Conservation (phyloP, 2,888 invertebrate species). For the Bombylius discolor region DNA sequence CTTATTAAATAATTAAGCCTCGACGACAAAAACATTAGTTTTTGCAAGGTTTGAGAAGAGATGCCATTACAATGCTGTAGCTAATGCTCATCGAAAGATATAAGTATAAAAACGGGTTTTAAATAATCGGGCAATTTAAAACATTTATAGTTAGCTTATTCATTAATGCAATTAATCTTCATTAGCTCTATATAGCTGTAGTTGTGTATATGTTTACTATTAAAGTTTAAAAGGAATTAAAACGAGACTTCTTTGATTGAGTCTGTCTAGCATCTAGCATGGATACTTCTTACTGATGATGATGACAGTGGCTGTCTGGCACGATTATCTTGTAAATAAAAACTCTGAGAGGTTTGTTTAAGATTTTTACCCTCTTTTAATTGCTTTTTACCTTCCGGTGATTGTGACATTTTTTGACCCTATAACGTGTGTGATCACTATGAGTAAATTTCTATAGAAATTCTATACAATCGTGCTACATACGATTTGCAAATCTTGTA, state of each 20-base stretch:
- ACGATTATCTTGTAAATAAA: slow-evolving; percentile 5
- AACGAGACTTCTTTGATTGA: slow-evolving; percentile 4
- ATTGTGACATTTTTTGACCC: slow-evolving; percentile 8
- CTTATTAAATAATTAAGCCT: slow-evolving; percentile 16
- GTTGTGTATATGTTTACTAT: no score
- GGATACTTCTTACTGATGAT: background rate
- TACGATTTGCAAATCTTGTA: no score
- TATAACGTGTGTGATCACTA: background rate
- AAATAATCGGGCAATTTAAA: background rate
- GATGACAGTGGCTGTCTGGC: slow-evolving; percentile 5
- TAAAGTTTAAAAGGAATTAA: background rate
- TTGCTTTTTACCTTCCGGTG: slow-evolving; percentile 7
- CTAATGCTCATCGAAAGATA: background rate
- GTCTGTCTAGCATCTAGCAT: background rate
- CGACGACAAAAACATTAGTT: slow-evolving; percentile 8
- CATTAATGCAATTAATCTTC: slow-evolving; percentile 35
- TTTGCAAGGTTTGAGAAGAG: no score
- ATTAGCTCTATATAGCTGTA: slow-evolving; percentile 21
- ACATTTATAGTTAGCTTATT: background rate
- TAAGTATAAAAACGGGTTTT: background rate
- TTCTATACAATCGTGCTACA: background rate
- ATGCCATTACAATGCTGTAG: no score
- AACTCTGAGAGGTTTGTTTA: background rate
- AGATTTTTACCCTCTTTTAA: slow-evolving; percentile 1
- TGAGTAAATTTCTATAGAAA: background rate